Percentiles rank a stretch among this genome's conserved stretches.
Conservation (phyloP, 2,888 invertebrate species). For the Mantis religiosa region DNA sequence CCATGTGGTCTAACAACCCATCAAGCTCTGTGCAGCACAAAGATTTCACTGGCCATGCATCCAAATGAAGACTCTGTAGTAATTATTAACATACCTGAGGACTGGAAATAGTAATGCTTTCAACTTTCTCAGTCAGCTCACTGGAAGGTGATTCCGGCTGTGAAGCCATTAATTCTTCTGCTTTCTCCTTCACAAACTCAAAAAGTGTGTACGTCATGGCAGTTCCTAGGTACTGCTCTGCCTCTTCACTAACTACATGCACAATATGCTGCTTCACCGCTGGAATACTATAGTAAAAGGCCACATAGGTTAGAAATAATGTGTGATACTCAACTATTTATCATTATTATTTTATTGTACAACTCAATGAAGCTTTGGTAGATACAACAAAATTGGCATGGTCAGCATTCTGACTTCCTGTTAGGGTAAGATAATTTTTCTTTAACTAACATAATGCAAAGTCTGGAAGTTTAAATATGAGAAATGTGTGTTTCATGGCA, state of each 20-base stretch:
- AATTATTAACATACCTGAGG: slow-evolving; percentile 40
- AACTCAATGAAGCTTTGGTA: no score
- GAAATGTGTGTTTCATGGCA: no score
- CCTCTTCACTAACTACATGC: slow-evolving; percentile 60
- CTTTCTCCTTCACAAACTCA: slow-evolving; percentile 83
- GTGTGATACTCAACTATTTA: not conserved
- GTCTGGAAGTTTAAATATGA: no score
- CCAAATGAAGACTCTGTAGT: no score
- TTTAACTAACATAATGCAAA: no score
- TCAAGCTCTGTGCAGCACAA: no score
- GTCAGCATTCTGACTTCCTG: no score
- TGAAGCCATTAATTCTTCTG: slow-evolving; percentile 62
- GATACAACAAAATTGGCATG: no score
- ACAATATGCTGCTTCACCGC: slow-evolving; percentile 68
- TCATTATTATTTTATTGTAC: no score
- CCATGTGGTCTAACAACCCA: no score
- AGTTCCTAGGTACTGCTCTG: slow-evolving; percentile 78
- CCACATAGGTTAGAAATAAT: not conserved
- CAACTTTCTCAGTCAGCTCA: slow-evolving; percentile 48
- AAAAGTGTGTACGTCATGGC: slow-evolving; percentile 94
- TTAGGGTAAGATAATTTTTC: no score
- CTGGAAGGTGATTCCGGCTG: slow-evolving; percentile 59
- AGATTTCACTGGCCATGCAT: no score
- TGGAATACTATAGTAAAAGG: slow-evolving; percentile 51
- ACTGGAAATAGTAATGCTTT: slow-evolving; percentile 54